Evolutionary conservation across 2,797 vertebrate species (phyloP).

Genomic region (Pristis pectinata): DNA sequence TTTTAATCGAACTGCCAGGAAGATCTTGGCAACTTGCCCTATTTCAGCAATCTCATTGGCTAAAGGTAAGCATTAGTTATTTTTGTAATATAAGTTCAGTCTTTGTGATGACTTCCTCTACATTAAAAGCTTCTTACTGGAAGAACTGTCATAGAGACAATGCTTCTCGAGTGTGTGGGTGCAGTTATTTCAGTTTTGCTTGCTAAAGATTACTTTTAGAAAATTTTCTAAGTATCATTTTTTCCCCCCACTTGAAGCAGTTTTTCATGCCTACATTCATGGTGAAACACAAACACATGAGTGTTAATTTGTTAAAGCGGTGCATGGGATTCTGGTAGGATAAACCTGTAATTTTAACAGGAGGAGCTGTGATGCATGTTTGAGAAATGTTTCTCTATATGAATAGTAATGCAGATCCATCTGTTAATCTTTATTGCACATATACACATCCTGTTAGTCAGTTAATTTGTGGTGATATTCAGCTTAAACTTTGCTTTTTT

Average conservation of each 20-base stretch:
- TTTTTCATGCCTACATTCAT: background rate
- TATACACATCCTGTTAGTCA: background rate
- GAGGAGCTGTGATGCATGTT: background rate
- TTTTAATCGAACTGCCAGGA: background rate
- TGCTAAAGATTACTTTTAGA: background rate
- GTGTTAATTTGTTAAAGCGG: background rate
- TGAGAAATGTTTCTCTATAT: background rate
- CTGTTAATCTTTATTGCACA: background rate
- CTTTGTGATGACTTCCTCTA: conserved; percentile 21
- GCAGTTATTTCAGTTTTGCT: conserved; percentile 21
- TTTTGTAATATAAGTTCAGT: background rate
- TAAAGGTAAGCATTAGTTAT: conserved; percentile 31
- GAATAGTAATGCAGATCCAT: background rate
- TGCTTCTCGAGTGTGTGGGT: conserved; percentile 32
- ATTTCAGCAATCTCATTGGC: conserved; percentile 24
- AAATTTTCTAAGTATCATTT: background rate
- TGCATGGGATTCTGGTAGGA: background rate
- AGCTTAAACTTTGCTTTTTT: background rate
- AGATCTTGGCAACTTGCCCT: conserved; percentile 25
- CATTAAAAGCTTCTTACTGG: conserved; percentile 30
- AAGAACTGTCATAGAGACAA: background rate
- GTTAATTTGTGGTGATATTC: background rate
- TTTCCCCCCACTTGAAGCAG: background rate
- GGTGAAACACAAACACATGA: background rate
- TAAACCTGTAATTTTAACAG: background rate